Evolutionary conservation across 2,888 invertebrate genomes (phyloP).

Genomic region (Ochropacha duplaris): DNA sequence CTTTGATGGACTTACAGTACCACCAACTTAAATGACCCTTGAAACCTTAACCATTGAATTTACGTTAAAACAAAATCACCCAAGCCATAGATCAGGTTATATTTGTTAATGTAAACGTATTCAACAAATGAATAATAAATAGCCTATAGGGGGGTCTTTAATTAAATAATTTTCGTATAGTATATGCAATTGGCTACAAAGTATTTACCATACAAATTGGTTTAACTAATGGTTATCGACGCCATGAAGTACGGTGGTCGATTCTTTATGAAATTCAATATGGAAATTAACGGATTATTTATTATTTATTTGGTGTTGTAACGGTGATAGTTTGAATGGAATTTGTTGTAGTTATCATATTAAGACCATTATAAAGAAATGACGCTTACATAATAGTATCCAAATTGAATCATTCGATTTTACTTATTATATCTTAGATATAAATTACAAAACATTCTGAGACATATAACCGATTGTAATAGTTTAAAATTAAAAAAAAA

Average conservation of each 20-base stretch:
- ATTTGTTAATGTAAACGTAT: constrained; percentile 3
- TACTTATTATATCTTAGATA: too few species aligned
- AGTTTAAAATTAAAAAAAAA: too few species aligned
- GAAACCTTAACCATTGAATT: neutral
- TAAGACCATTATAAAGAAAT: too few species aligned
- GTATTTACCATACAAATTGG: constrained; percentile 62
- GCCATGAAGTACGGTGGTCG: constrained; percentile 47
- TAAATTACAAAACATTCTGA: too few species aligned
- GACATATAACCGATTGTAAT: too few species aligned
- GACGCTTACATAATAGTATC: too few species aligned
- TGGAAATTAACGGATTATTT: constrained; percentile 26
- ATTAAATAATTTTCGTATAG: constrained; percentile 59
- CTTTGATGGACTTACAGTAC: constrained; percentile 32
- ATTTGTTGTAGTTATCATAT: neutral
- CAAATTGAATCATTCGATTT: too few species aligned
- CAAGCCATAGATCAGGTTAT: constrained; percentile 1
- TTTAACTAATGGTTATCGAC: constrained; percentile 47
- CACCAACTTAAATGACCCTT: constrained; percentile 28
- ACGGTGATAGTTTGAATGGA: neutral
- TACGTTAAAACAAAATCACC: neutral
- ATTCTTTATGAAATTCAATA: constrained; percentile 54
- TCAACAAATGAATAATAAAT: constrained; percentile 50
- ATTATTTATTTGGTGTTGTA: neutral
- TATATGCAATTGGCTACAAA: constrained; percentile 8
- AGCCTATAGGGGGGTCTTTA: constrained; percentile 56